Evolutionary conservation across 1,140 invertebrate genomes (phyloP).

Genomic region (Megathymus violae): DNA sequence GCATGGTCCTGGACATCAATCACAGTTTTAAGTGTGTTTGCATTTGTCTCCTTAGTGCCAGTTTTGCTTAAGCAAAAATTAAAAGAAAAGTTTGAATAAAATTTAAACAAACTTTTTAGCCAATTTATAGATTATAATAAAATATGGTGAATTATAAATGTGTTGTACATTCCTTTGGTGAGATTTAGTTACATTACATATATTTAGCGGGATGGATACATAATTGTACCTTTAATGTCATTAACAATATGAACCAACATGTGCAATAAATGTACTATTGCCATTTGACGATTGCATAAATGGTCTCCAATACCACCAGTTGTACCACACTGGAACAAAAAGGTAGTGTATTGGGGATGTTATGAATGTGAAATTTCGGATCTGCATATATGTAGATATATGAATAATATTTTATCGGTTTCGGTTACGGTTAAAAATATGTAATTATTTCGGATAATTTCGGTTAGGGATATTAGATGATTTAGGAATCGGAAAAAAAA

Average conservation of each 20-base stretch:
- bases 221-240: no score
- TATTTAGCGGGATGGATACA: no score
- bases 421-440: no score
- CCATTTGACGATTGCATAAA: slow-evolving; percentile 85
- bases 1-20: slow-evolving; percentile 96
- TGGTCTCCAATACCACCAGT: slow-evolving; percentile 93
- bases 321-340: slow-evolving; percentile 90
- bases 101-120: slow-evolving; percentile 52
- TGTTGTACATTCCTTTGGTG: slow-evolving; percentile 70
- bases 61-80: slow-evolving; percentile 95
- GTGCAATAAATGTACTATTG: slow-evolving; percentile 86
- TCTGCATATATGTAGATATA: no score
- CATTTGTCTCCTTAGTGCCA: slow-evolving; percentile 93
- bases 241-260: slow-evolving; percentile 89
- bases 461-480: no score
- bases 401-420: no score
- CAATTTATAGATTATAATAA: slow-evolving; percentile 61
- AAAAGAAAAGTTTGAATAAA: slow-evolving; percentile 91
- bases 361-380: no score
- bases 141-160: slow-evolving; percentile 58
- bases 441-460: no score
- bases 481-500: no score
- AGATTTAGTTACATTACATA: slow-evolving; percentile 40
- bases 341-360: no score
- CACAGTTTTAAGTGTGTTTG: slow-evolving; percentile 89